Percentiles rank a stretch among this genome's conserved stretches.
Conservation (phyloP, 2,113 vertebrate species). For the Mormyrus lacerda region DNA sequence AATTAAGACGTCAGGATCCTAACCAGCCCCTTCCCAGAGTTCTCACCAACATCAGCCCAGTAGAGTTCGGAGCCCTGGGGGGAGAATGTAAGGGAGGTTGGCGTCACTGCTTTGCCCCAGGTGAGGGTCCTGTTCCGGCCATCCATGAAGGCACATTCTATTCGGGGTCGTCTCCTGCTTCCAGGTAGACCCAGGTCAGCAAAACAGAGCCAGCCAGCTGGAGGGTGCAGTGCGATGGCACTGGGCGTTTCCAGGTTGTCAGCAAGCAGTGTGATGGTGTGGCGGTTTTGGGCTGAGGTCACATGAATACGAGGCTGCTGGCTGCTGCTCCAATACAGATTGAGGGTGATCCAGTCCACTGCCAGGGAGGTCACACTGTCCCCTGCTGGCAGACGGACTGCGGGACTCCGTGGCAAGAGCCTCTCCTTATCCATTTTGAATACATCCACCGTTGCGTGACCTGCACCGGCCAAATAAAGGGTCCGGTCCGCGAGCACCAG, state of each 20-base stretch:
- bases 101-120: conserved; percentile 62
- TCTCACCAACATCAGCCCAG: conserved; percentile 76
- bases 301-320: conserved; percentile 55
- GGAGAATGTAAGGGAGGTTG: conserved; percentile 64
- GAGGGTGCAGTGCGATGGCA: conserved; percentile 68
- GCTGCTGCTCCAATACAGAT: conserved; percentile 77
- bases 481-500: conserved; percentile 51
- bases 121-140: conserved; percentile 56
- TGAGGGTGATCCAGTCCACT: conserved; percentile 80
- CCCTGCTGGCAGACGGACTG: conserved; percentile 53
- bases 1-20: neutral
- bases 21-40: neutral
- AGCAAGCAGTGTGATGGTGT: conserved; percentile 53
- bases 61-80: conserved; percentile 62
- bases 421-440: conserved; percentile 57
- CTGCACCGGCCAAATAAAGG: conserved; percentile 66
- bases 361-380: conserved; percentile 64
- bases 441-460: conserved; percentile 53
- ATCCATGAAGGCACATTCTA: conserved; percentile 77
- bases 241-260: conserved; percentile 45
- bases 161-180: neutral
- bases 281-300: conserved; percentile 47
- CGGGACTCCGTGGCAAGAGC: conserved; percentile 47
- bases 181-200: conserved; percentile 36
- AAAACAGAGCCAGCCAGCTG: conserved; percentile 68